Evolutionary conservation across 2,113 vertebrate species (phyloP).

Genomic region (Spermophilus dauricus): DNA sequence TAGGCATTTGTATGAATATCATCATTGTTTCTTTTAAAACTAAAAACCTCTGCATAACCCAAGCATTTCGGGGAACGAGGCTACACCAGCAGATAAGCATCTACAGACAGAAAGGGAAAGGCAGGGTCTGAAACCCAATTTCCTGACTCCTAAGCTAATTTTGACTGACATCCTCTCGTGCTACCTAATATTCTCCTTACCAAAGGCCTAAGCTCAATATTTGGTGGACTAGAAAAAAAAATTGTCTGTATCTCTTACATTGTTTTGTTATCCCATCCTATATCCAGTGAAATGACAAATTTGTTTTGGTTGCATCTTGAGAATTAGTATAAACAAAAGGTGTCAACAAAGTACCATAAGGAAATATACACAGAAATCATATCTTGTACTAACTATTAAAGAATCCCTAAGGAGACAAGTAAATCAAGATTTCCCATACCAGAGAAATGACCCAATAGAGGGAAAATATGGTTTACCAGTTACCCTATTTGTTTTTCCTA

Average conservation of each 20-base stretch:
- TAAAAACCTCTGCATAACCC: neutral
- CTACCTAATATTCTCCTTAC: neutral
- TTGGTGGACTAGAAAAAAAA: neutral
- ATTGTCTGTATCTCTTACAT: neutral
- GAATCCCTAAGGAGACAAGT: neutral
- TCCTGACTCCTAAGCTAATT: neutral
- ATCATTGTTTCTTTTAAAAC: slow-evolving; percentile 22
- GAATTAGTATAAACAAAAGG: neutral
- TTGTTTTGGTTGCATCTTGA: neutral
- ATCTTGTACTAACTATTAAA: slow-evolving; percentile 2
- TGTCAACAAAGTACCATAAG: neutral
- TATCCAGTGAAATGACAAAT: slow-evolving; percentile 32
- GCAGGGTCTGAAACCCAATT: neutral
- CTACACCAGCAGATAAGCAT: neutral
- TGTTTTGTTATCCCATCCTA: neutral
- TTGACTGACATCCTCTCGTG: neutral
- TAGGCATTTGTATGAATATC: neutral
- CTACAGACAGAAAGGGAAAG: neutral
- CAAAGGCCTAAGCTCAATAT: neutral
- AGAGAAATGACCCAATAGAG: neutral
- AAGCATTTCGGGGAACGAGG: neutral
- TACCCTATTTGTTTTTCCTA: neutral
- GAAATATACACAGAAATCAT: slow-evolving; percentile 12
- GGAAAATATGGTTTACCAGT: neutral
- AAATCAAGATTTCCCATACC: neutral